Percentiles rank a stretch among this genome's conserved stretches.
phyloP scores from a whole-genome alignment of 2,888 invertebrate species.

The Oxystoma pomonae region DNA sequence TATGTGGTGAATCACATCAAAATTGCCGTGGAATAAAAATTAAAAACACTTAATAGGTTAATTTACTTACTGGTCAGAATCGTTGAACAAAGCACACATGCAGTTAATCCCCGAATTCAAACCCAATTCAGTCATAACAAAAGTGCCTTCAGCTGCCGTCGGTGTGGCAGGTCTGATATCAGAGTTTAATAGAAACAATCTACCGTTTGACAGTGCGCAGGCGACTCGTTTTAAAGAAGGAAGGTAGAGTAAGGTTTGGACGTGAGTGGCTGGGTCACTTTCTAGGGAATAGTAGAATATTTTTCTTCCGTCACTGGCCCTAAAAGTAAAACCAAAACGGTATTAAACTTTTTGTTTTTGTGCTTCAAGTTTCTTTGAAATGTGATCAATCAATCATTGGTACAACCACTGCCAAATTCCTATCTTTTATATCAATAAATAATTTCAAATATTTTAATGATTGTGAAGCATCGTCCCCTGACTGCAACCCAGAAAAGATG shows the following conservation, averaged over 20 bases:
- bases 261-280: conserved; percentile 59
- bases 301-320: conserved; percentile 54
- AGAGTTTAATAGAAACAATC: conserved; percentile 68
- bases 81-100: conserved; percentile 56
- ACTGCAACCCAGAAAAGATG: no score
- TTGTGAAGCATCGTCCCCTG: no score
- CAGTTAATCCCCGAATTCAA: conserved; percentile 66
- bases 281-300: conserved; percentile 66
- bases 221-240: conserved; percentile 70
- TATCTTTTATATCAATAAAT: no score
- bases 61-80: conserved; percentile 44
- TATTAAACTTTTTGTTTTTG: no score
- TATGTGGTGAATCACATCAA: no score
- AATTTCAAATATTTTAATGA: no score
- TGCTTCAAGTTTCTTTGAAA: no score
- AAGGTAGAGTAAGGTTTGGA: conserved; percentile 66
- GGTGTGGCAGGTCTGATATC: conserved; percentile 56
- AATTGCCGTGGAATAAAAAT: no score
- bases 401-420: no score
- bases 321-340: conserved; percentile 33
- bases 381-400: no score
- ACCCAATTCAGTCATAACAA: conserved; percentile 74
- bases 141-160: conserved; percentile 67
- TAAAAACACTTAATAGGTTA: no score
- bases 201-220: conserved; percentile 74